Evolutionary conservation across 2,797 vertebrate genomes (phyloP), one percentile per base, ranked within the genome.

Genomic region (Avahi laniger): DNA sequence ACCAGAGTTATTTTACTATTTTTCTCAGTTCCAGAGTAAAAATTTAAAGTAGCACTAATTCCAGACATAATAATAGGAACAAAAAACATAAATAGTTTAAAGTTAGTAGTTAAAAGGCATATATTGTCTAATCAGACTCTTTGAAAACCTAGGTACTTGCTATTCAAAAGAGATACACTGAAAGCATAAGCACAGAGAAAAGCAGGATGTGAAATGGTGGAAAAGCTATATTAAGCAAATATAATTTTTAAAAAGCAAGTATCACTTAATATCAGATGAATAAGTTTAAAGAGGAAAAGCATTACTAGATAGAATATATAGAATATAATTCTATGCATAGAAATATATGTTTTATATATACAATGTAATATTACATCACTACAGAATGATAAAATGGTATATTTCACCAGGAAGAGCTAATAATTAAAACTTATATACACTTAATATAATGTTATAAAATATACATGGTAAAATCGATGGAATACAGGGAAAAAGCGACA

Each of bases 91-190:
- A 89, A 61, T 38, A 2, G 61, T 22, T 93, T 95, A 90, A 87
- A 63, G 17, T n/a, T 33, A 43, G 46, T 73, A 46, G 33, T 83
- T 75, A 63, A 89, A 86, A 94, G 18, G 24, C 0, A 75, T 3
- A 67, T 65, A 73, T 54, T 67, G 18, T 81, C 41, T 72, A 50
- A 72, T 67, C 30, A 72, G 35, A 80, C 20, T 33, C 76, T 70
- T 88, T 14, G 33, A 61, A 89, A 79, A 46, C 26, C 24, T n/a
- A 89, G 12, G 33, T 50, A 78, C 22, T 92, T 91, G 30, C 5
- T 82, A 38, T 63, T 92, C 9, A 59, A 82, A 93, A 93, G 13
- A 82, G n/a, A 92, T 80, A 95, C 4, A 87, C 52, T 73, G 75
- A 78, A 85, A 75, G 59, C 10, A 69, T 69, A 69, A 61, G 38